Percentiles rank a stretch among this genome's conserved stretches.
Evolutionary conservation across 2,797 vertebrate species (phyloP).

Genomic region (Sebastes ruberrimus): DNA sequence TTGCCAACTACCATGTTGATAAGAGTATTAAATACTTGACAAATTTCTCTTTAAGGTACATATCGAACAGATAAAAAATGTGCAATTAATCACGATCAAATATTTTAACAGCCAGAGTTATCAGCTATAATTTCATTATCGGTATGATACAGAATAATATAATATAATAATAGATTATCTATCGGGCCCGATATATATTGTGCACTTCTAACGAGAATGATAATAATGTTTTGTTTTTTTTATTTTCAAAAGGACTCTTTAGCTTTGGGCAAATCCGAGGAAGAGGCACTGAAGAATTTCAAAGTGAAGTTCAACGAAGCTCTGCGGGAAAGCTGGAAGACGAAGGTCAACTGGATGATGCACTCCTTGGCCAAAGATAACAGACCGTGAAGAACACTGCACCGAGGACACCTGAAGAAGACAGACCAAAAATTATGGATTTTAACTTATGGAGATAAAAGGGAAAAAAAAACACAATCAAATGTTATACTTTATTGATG

Average conservation of each 20-base stretch:
- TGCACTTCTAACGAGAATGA: neutral
- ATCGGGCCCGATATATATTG: no score
- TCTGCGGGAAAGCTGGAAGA: constrained; percentile 98
- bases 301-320: constrained; percentile 98
- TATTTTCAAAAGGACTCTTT: constrained; percentile 93
- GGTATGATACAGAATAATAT: no score
- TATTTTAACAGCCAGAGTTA: no score
- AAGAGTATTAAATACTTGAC: no score
- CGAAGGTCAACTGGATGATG: constrained; percentile 99
- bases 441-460: constrained; percentile 56
- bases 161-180: no score
- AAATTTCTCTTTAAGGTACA: no score
- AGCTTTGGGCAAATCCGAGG: constrained; percentile 93
- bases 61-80: no score
- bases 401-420: constrained; percentile 9
- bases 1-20: fast-evolving
- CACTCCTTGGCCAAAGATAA: constrained; percentile 98
- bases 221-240: constrained; percentile 11
- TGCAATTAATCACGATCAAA: no score
- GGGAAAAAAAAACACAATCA: constrained; percentile 41
- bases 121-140: no score
- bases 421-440: constrained; percentile 27
- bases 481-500: constrained; percentile 40
- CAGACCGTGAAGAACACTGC: constrained; percentile 79
- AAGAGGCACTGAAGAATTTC: constrained; percentile 97